Percentiles rank a stretch among this genome's conserved stretches.
These are phyloP conservation scores for Sebastes vulpes DNA, from an alignment of 2,797 vertebrate species.

Conservation along the genomic window DNA sequence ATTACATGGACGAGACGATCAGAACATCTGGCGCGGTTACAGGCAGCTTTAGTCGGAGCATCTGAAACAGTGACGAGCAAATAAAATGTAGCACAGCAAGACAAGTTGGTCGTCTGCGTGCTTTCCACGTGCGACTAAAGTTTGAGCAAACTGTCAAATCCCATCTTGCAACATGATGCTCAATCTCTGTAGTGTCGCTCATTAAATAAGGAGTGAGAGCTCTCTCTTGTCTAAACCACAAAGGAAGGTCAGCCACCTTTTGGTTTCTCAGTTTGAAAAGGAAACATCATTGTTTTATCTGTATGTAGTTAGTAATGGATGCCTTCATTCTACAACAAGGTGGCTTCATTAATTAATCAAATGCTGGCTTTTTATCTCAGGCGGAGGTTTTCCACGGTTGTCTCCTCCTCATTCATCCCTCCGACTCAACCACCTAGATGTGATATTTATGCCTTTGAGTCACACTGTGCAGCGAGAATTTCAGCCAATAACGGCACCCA, in stretches of 20 bases:
- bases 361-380: constrained; percentile 66
- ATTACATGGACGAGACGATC: constrained; percentile 20
- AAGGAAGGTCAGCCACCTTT: constrained; percentile 54
- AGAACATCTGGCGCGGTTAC: constrained; percentile 62
- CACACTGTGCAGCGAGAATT: constrained; percentile 69
- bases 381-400: constrained; percentile 56
- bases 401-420: constrained; percentile 60
- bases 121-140: constrained; percentile 37
- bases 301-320: constrained; percentile 26
- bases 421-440: constrained; percentile 55
- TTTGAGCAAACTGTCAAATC: constrained; percentile 61
- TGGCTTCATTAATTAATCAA: constrained; percentile 75
- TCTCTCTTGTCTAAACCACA: constrained; percentile 20
- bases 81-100: constrained; percentile 35
- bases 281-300: constrained; percentile 40
- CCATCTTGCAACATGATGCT: constrained; percentile 34
- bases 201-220: constrained; percentile 26
- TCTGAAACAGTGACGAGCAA: constrained; percentile 33
- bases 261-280: constrained; percentile 38
- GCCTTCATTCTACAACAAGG: constrained; percentile 45
- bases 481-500: constrained; percentile 75
- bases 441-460: constrained; percentile 78
- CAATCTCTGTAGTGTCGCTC: constrained; percentile 41
- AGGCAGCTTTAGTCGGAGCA: constrained; percentile 18
- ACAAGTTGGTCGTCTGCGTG: constrained; percentile 30